A percentile compares a stretch with the other conserved stretches of the same genome.
These are phyloP conservation scores for Drosophila kanekoi DNA, from an alignment of 2,888 invertebrate genomes.

Conservation along the genomic window DNA sequence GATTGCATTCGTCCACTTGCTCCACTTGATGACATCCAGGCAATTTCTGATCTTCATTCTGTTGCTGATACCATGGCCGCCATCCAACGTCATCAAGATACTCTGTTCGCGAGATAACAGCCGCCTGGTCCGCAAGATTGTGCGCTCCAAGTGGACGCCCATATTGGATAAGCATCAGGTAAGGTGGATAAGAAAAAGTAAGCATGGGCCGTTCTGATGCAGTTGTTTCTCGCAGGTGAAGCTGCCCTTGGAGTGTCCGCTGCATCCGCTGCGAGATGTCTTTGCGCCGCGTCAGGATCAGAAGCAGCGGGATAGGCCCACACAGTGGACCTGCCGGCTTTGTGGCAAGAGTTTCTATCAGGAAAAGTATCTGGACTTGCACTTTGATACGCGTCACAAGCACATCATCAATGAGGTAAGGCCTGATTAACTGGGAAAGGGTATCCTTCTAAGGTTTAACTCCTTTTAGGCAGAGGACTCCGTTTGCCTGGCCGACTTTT, in stretches of 20 bases:
- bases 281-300: constrained; percentile 94
- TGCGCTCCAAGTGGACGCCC: constrained; percentile 96
- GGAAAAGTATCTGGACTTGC: constrained; percentile 93
- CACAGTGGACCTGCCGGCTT: constrained; percentile 95
- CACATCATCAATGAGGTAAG: constrained; percentile 92
- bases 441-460: not conserved
- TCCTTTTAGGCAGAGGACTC: constrained; percentile 92
- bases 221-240: constrained; percentile 86
- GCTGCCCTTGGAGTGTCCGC: constrained; percentile 94
- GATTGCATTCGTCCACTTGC: constrained; percentile 92
- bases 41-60: constrained; percentile 80
- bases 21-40: constrained; percentile 78
- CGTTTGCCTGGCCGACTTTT: constrained; percentile 96
- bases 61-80: constrained; percentile 94
- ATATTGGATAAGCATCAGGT: constrained; percentile 93
- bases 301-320: constrained; percentile 93
- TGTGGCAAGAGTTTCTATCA: constrained; percentile 97
- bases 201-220: no score
- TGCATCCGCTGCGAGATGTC: constrained; percentile 94
- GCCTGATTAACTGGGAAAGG: no score
- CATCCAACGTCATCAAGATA: constrained; percentile 93
- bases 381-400: constrained; percentile 95
- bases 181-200: not conserved
- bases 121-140: constrained; percentile 93
- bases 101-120: constrained; percentile 95